Base-by-base conservation (phyloP, 2,113 vertebrate genomes). In the Cephalopterus ornatus region DNA sequence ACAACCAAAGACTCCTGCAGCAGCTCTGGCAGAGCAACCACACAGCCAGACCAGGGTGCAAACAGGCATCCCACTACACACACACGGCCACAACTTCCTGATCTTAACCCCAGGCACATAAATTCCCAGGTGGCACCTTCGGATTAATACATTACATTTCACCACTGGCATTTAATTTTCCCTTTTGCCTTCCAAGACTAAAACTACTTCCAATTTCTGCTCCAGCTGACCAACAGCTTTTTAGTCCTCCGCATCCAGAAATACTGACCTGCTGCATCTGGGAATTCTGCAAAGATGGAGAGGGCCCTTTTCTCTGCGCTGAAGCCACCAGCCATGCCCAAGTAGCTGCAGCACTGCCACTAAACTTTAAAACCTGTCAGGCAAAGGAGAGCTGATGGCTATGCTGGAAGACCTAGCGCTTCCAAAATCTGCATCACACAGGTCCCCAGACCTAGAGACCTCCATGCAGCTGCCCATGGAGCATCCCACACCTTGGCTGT, bases 401-500 rank as follows among this genome's bases (percentile, higher is more conserved):
- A 44, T 0, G 0, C 20, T 61, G 35, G 11, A 70, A 66, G 41
- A 68, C 11, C 44, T 6, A 1, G 0, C 19, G 49, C 53, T 90
- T 76, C 75, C 71, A 81, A 87, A 71, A 68, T 8, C 68, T 28
- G 32, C 19, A 37, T 11, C 22, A 12, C 39, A 52, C 0, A 0
- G 76, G 83, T 74, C 0, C 28, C 30, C 9, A 8, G 44, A 82
- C 61, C 47, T 44, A 49, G 23, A 81, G 26, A 26, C 33, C 24
- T 61, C 61, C 73, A 63, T 0, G 2, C 5, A 42, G 71, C 55
- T 82, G 41, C 27, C 14, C 63, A 27, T 8, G 0, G 0, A 92
- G 44, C 39, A 66, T 50, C 52, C 39, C 14, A 1, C 44, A 59
- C 28, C 58, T 67, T 3, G 3, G 10, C 23, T 0, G 4, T 22